A percentile compares a stretch with the other conserved stretches of the same genome.
These are phyloP conservation scores for Leptoteleia sp. DNA, from an alignment of 1,140 invertebrate species.

Conservation along the genomic window DNA sequence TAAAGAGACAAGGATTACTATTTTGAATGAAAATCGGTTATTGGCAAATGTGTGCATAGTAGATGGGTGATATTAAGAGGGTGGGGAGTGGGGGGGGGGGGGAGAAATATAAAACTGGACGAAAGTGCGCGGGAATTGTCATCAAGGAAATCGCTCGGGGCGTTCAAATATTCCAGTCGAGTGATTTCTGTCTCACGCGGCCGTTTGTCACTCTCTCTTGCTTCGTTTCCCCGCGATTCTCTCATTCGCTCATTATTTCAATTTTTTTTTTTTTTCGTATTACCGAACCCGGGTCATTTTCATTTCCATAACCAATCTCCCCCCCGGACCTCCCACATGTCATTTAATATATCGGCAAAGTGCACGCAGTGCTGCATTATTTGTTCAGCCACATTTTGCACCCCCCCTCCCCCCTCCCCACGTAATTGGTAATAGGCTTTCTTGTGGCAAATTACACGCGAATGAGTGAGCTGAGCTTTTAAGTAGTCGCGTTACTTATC, in stretches of 20 bases:
- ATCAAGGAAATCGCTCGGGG: slow-evolving; percentile 72
- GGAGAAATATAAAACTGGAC: slow-evolving; percentile 13
- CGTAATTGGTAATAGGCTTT: slow-evolving; percentile 11
- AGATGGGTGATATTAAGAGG: too few relatives aligned
- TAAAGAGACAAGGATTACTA: too few relatives aligned
- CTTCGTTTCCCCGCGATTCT: not conserved
- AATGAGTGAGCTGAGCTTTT: slow-evolving; percentile 13
- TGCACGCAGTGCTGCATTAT: not conserved
- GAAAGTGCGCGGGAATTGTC: slow-evolving; percentile 70
- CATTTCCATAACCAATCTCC: slow-evolving; percentile 41
- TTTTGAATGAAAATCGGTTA: too few relatives aligned
- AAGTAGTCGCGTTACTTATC: not conserved
- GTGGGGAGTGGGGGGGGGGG: not conserved
- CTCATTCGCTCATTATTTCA: slow-evolving; percentile 27
- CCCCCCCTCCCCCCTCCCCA: too few relatives aligned
- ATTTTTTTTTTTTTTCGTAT: slow-evolving; percentile 53
- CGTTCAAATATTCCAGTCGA: slow-evolving; percentile 72
- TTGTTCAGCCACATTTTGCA: slow-evolving; percentile 6
- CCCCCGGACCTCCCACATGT: slow-evolving; percentile 1
- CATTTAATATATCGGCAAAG: slow-evolving; percentile 10
- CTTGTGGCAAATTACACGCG: slow-evolving; percentile 4
- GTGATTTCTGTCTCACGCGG: slow-evolving; percentile 68
- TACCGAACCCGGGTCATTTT: slow-evolving; percentile 42
- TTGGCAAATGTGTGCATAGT: too few relatives aligned
- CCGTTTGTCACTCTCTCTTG: slow-evolving; percentile 27